Conservation (phyloP, 1,140 invertebrate species). For the Drosophila persimilis region DNA sequence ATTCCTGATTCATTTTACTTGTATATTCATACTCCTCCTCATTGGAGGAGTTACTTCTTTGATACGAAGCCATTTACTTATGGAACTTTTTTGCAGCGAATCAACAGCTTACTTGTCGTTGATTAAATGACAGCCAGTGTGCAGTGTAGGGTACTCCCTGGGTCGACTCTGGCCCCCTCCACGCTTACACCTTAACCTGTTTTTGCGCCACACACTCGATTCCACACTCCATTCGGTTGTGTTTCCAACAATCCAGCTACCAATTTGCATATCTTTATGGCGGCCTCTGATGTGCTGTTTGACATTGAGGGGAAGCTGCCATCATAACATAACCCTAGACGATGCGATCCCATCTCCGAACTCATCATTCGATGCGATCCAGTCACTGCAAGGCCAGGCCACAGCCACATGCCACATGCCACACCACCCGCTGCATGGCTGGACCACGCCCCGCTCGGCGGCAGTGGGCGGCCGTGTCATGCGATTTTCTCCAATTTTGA, state of each 20-base stretch:
- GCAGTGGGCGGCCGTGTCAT: constrained; percentile 22
- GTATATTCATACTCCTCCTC: no score
- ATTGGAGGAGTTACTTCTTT: no score
- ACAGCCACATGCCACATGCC: constrained; percentile 23
- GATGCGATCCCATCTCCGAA: not conserved
- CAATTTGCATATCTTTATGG: constrained; percentile 57
- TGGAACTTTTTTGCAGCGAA: no score
- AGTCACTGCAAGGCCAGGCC: constrained; percentile 26
- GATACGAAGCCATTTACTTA: no score
- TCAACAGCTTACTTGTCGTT: no score
- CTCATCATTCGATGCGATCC: not conserved
- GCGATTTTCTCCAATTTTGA: constrained; percentile 66
- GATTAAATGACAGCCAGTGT: no score
- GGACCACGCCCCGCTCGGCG: constrained; percentile 12
- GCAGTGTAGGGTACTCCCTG: not conserved
- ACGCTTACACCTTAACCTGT: constrained; percentile 33
- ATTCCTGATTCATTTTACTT: no score
- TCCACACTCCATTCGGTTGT: no score
- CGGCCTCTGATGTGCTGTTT: constrained; percentile 42
- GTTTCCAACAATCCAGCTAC: constrained; percentile 21
- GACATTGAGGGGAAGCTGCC: constrained; percentile 46
- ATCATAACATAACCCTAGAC: constrained; percentile 25
- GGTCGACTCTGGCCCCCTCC: no score
- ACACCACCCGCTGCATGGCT: not conserved
- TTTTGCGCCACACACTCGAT: constrained; percentile 22